Evolutionary conservation across 2,888 invertebrate genomes (phyloP), one percentile per base, ranked within the genome.

Genomic region (Cephonodes hylas): DNA sequence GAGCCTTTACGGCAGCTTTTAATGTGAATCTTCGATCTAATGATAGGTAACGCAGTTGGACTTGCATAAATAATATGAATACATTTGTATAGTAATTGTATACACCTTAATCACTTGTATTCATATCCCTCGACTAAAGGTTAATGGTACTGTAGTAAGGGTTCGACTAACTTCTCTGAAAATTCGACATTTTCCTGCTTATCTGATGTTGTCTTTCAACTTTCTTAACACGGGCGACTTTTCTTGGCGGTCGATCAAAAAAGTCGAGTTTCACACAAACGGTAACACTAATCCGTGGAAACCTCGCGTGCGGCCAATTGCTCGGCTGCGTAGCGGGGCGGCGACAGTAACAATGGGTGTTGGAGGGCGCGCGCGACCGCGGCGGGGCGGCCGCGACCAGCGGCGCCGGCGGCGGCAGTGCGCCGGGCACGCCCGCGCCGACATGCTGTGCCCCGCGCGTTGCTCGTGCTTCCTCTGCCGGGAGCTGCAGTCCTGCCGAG

Each of bases 401-500:
- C 65, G 71, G 68, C 68, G 76, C 71, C 68, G 73, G 70, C 72
- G 72, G 76, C 74, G 80, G 68, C 87, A 89, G 90, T 89, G 88
- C 85, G 83, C 79, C 84, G 86, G 86, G 80, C 84, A 85, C 90
- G 79, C 76, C 79, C 83, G 84, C 83, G 76, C 81, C 82, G 90
- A 81, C 82, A 95, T 95, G 95, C 94, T 93, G 91, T 96, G 96
- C 90, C 93, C 94, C 76, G 93, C 94, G 92, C 94, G 95, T 75
- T 96, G 96, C 86, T 93, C 93, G 74, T 96, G 96, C 88, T 94
- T 95, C 79, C 93, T 96, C 78, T 96, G 96, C 84, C 94, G 95
- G 69, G 96, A 96, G 83, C 86, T 96, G 74, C 94, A 93, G 74
- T 94, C 94, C 72, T 95, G 93, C 80, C 94, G 93, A 68, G 93